phyloP scores from a whole-genome alignment of 2,113 vertebrate genomes.

The Stigmatopora nigra region DNA sequence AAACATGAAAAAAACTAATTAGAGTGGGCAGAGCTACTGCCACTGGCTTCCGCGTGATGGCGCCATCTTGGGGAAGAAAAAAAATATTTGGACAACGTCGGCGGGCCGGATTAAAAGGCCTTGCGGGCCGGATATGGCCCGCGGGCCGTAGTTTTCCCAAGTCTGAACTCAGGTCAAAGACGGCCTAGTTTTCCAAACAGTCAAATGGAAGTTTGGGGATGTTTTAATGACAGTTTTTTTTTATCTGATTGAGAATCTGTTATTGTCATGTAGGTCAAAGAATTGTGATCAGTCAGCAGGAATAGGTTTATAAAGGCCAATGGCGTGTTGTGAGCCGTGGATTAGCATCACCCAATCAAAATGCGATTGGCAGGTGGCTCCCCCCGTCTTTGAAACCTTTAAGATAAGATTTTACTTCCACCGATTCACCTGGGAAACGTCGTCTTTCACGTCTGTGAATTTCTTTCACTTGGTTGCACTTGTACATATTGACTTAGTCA shows the following conservation, averaged over 20 bases:
- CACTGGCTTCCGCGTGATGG: too few relatives aligned
- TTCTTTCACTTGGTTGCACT: conserved; percentile 4
- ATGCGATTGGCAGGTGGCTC: conserved; percentile 58
- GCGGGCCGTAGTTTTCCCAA: too few relatives aligned
- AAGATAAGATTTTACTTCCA: conserved; percentile 56
- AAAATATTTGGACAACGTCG: too few relatives aligned
- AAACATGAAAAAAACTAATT: too few relatives aligned
- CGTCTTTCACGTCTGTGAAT: conserved; percentile 8
- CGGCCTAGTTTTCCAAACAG: not conserved
- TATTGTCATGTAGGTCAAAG: not conserved
- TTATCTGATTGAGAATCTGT: not conserved
- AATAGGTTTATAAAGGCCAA: conserved; percentile 12
- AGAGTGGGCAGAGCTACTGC: too few relatives aligned
- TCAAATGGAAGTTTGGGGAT: not conserved
- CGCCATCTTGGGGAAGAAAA: too few relatives aligned
- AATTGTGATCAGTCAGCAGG: conserved; percentile 29
- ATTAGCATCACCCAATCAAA: conserved; percentile 63
- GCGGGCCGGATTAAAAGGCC: too few relatives aligned
- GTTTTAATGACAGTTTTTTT: not conserved
- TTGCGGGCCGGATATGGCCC: too few relatives aligned
- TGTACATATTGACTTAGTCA: conserved; percentile 36
- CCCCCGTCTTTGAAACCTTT: conserved; percentile 44
- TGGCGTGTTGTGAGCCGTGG: conserved; percentile 33
- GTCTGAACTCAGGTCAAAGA: too few relatives aligned
- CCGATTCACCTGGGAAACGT: conserved; percentile 19